phyloP scores from a whole-genome alignment of 2,113 vertebrate genomes.

The human region DNA sequence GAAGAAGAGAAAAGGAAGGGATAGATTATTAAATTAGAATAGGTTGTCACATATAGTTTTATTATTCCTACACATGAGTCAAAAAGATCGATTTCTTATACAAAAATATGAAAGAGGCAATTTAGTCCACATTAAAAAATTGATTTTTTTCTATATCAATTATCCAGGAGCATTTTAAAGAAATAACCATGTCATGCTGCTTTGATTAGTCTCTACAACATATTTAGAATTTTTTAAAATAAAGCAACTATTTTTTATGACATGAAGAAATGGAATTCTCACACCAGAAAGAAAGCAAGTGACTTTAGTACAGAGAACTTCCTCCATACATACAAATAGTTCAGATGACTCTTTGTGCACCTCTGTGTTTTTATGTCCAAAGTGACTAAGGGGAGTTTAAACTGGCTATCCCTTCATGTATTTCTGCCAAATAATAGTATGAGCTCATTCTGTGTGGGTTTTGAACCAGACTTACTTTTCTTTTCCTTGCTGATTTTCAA shows the following conservation, averaged over 20 bases:
- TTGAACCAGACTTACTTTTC: not conserved
- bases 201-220: not conserved
- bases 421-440: not conserved
- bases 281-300: not conserved
- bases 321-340: not conserved
- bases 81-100: not conserved
- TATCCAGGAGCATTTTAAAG: not conserved
- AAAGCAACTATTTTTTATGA: not conserved
- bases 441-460: not conserved
- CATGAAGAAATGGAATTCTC: not conserved
- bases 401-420: not conserved
- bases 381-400: not conserved
- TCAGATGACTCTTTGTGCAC: not conserved
- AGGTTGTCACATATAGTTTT: not conserved
- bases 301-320: not conserved
- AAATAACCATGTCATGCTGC: not conserved
- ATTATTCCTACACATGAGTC: not conserved
- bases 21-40: not conserved
- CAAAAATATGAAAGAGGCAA: not conserved
- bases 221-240: not conserved
- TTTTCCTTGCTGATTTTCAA: not conserved
- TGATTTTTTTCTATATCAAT: not conserved
- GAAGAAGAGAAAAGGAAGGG: not conserved
- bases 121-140: not conserved
- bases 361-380: not conserved